Conservation (phyloP, 2,888 invertebrate genomes). For the Heteromurus nitidus region DNA sequence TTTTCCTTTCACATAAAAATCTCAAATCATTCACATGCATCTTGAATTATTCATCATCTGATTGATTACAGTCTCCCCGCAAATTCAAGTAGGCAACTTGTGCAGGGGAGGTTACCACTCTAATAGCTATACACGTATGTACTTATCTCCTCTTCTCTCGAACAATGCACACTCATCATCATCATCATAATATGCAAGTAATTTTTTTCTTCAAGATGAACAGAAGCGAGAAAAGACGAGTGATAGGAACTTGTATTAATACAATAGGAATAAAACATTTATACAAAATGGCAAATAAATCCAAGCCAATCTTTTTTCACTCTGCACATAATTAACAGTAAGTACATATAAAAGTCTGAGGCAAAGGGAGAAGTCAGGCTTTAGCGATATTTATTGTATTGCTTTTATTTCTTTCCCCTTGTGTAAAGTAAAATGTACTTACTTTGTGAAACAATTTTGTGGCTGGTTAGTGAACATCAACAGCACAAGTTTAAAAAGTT, state of each 20-base stretch:
- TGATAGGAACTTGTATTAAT: too few relatives aligned
- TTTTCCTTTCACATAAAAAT: constrained; percentile 45
- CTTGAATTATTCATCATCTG: constrained; percentile 52
- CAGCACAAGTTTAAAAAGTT: background rate
- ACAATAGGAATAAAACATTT: background rate
- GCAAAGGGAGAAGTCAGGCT: background rate
- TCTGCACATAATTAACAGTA: background rate
- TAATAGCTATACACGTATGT: too few relatives aligned
- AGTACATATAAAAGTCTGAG: background rate
- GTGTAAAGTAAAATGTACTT: too few relatives aligned
- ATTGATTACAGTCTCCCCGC: constrained; percentile 19
- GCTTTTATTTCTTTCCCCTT: background rate
- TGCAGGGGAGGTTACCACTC: too few relatives aligned
- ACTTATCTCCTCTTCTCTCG: too few relatives aligned
- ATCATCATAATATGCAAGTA: background rate
- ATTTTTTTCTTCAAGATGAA: background rate
- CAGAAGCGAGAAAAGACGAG: background rate
- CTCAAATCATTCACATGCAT: constrained; percentile 39
- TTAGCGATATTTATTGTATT: constrained; percentile 17
- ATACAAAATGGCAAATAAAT: constrained; percentile 17
- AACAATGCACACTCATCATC: background rate
- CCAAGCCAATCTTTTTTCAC: background rate
- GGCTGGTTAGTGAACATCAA: constrained; percentile 17
- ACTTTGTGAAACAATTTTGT: constrained; percentile 22
- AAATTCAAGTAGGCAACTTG: constrained; percentile 9